Conservation (phyloP, 2,797 vertebrate species). For the Hydrolagus colliei region DNA sequence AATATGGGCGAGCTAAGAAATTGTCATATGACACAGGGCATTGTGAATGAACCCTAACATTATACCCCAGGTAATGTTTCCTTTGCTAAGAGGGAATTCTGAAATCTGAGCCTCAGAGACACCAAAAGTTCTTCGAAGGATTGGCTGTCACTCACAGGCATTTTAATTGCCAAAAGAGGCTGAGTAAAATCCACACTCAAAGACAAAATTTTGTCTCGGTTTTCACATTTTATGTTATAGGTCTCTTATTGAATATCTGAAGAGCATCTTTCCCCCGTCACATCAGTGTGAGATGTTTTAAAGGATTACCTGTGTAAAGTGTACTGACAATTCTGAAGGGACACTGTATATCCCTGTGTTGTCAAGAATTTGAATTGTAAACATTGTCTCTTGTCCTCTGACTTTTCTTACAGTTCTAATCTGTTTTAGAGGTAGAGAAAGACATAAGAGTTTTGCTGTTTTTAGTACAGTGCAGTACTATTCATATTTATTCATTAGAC, state of each 20-base stretch:
- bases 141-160: slow-evolving; percentile 37
- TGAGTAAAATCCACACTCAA: slow-evolving; percentile 37
- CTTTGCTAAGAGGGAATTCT: slow-evolving; percentile 37
- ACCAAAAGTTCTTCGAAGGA: slow-evolving; percentile 38
- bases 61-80: slow-evolving; percentile 23
- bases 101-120: slow-evolving; percentile 41
- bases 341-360: slow-evolving; percentile 11
- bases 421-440: slow-evolving; percentile 10
- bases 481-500: slow-evolving; percentile 12
- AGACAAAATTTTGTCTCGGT: slow-evolving; percentile 40
- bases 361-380: slow-evolving; percentile 17
- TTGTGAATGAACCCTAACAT: slow-evolving; percentile 7
- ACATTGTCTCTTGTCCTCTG: background rate
- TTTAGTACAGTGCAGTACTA: background rate
- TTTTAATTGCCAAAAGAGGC: slow-evolving; percentile 42
- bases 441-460: slow-evolving; percentile 8
- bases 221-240: slow-evolving; percentile 40
- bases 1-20: slow-evolving; percentile 15
- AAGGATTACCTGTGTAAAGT: slow-evolving; percentile 33
- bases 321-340: slow-evolving; percentile 31
- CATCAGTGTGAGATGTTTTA: slow-evolving; percentile 27
- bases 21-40: slow-evolving; percentile 14
- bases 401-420: background rate
- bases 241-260: slow-evolving; percentile 40
- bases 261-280: slow-evolving; percentile 33